Evolutionary conservation across 2,113 vertebrate species (phyloP).

Genomic region (Glareola pratincola): DNA sequence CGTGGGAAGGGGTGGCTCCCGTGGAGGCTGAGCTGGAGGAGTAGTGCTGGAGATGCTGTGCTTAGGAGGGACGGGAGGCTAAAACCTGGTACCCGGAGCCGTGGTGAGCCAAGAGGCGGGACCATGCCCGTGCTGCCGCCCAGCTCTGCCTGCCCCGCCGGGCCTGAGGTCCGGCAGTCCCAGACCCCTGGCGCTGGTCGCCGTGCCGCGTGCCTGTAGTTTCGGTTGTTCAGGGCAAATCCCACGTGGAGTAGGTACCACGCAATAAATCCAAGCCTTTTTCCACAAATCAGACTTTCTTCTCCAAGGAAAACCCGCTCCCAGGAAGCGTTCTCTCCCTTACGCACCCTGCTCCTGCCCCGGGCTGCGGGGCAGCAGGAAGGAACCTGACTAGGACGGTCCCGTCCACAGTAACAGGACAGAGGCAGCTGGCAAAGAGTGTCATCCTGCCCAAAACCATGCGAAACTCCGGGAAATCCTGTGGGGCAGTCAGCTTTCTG

Average conservation of each 20-base stretch:
- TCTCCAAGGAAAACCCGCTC: background rate
- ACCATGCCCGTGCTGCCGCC: background rate
- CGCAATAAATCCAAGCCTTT: background rate
- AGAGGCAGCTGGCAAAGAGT: background rate
- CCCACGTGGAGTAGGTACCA: accelerated
- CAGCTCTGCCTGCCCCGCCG: background rate
- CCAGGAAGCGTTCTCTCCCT: background rate
- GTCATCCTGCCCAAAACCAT: background rate
- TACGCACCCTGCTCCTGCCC: background rate
- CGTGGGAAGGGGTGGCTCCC: accelerated
- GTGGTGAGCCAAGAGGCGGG: background rate
- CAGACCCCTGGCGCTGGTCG: accelerated
- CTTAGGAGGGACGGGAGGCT: background rate
- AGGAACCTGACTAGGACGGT: accelerated
- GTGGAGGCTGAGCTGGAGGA: background rate
- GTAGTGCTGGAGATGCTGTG: accelerated
- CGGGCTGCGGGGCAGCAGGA: background rate
- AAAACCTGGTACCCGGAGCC: background rate
- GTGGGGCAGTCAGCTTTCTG: background rate
- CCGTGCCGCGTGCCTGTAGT: accelerated
- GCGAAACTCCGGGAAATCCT: accelerated
- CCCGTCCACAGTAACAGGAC: accelerated
- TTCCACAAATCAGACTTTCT: background rate
- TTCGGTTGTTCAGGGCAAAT: too few relatives aligned
- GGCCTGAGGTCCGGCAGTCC: background rate